Evolutionary conservation across 2,888 invertebrate species (phyloP), one percentile per base, ranked within the genome.

Genomic region (Leptopilina syphax): DNA sequence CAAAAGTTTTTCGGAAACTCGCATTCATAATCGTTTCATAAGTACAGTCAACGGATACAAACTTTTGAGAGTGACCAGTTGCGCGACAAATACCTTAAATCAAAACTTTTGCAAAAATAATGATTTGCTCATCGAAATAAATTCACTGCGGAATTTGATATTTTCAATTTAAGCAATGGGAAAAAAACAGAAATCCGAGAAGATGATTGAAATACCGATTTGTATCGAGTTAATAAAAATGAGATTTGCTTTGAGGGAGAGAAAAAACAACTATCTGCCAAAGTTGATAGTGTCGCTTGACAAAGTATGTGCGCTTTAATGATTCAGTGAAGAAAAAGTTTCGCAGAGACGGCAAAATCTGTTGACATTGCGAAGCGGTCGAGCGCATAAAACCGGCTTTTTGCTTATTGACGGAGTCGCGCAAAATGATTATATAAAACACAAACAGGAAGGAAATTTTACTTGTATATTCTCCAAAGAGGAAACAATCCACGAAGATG

Each of bases 251-350:
- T 34, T 34, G 34, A 34, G 34, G 34, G 34, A 10, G 13, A 54
- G 34, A 8, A 57, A 73, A 73, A 57, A 73, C 9, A 73, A 73
- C 73, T 34, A 73, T 57, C 27, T 10, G 12, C 50, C 54, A 13
- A 73, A 73, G 47, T 50, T 70, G 27, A 70, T 70, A 70, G 73
- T 73, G 73, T 73, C 73, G n/a, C n/a, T 73, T 73, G 73, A 73
- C 73, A 73, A 73, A 73, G 57, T 73, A 57, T 57, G 73, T 57
- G 54, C 57, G 9, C 73, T 57, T 73, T 57, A 73, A 73, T 8
- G 73, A 73, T 57, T 73, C n/a, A 34, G 1, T 6, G 57, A 4
- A 4, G 24, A 73, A 73, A 73, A 73, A 73, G 57, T 73, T 73
- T 73, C 50, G 34, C 34, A 27, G 27, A 13, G 70, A 24, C 70